These are phyloP conservation scores for Phenganax marumi DNA, from an alignment of 92 coral and sea anemone species.

Conservation along the genomic window DNA sequence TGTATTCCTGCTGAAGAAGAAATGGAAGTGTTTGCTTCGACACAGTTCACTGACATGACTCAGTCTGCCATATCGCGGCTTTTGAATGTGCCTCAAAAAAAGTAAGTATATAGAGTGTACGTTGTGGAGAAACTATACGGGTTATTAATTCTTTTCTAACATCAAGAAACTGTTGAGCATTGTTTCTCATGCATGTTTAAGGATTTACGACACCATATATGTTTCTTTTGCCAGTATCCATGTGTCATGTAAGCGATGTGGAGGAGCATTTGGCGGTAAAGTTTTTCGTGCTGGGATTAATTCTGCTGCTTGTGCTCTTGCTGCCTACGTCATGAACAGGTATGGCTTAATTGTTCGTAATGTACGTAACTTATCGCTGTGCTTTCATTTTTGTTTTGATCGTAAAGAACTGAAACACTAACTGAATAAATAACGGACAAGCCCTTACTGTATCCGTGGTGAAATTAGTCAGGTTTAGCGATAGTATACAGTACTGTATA, in stretches of 20 bases:
- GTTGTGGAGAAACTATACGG: not conserved
- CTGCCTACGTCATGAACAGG: constrained; percentile 71
- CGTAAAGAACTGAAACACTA: not conserved
- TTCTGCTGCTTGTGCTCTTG: constrained; percentile 70
- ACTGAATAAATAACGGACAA: too few relatives aligned
- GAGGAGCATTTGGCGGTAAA: constrained; percentile 83
- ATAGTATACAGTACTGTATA: too few relatives aligned
- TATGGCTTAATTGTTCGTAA: too few relatives aligned
- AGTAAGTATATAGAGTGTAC: constrained; percentile 36
- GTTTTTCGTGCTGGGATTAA: constrained; percentile 55
- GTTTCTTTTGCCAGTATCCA: constrained; percentile 52
- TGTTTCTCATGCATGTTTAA: not conserved
- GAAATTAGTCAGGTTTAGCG: too few relatives aligned
- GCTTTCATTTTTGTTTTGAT: not conserved
- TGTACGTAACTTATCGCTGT: not conserved
- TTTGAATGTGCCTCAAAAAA: constrained; percentile 67
- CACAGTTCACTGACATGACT: constrained; percentile 62
- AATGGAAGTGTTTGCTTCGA: constrained; percentile 63
- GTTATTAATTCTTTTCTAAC: not conserved
- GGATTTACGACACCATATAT: not conserved
- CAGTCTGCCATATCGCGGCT: constrained; percentile 73
- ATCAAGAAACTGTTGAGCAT: not conserved
- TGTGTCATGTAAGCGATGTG: constrained; percentile 68
- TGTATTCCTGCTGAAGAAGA: constrained; percentile 86
- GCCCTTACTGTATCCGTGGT: too few relatives aligned